Base-by-base conservation (phyloP, 2,113 vertebrate species). In the Zosterops japonicus region DNA sequence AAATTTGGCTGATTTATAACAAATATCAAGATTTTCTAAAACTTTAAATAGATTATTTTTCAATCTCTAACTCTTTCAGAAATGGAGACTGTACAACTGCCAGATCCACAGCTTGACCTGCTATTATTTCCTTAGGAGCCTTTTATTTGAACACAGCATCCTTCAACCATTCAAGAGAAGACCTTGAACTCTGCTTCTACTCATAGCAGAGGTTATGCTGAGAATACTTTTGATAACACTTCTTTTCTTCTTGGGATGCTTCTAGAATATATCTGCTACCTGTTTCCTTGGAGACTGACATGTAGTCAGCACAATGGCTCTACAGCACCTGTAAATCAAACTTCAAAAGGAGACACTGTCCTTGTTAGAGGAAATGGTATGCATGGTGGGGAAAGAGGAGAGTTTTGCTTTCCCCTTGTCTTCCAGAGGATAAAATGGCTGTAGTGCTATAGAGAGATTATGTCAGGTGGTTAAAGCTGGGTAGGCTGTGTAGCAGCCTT, bases 271-370 rank as follows among this genome's bases (percentile, higher is more conserved):
- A 92, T 94, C 59, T 90, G 71, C 88, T 79, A 41, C 68, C 77
- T 59, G 96, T 97, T 97, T 96, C 97, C 96, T 95, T 97, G 96
- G 96, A 94, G 97, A 97, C 94, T 91, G 95, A 74, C 71, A 90
- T 50, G 44, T 46, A 95, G 83, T 60, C 83, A 92, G 80, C 75
- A 95, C 90, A 96, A 79, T 83, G 92, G 86, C 70, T 92, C 83
- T 93, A 6, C 8, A 72, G 71, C 92, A 90, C 83, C 91, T 92
- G 83, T 80, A 95, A 94, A 95, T 92, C 80, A 83, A 90, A 86
- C 81, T 85, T 91, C 81, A 91, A 71, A 95, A 90, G 88, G 74
- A 71, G 74, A 44, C 27, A 17, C 61, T 68, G 80, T 78, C 72
- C 80, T 92, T 81, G 76, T 89, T 87, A 92, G 76, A 78, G 65